Percentiles rank a stretch among this genome's conserved stretches.
These are phyloP conservation scores for Mythimna loreyi DNA, from an alignment of 2,888 invertebrate genomes.

Conservation along the genomic window DNA sequence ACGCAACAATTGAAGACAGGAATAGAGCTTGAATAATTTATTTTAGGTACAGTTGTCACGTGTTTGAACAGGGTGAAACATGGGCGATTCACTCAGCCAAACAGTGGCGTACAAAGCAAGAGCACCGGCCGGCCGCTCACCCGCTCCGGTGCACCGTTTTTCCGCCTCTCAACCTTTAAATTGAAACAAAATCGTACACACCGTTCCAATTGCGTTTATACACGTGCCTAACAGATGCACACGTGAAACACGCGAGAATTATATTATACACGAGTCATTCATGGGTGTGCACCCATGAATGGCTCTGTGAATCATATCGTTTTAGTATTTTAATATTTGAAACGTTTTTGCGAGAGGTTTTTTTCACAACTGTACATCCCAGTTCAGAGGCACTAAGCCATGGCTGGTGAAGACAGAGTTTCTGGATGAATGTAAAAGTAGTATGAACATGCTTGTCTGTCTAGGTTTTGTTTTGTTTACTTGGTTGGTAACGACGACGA, in stretches of 20 bases:
- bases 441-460: background rate
- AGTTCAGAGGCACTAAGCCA: background rate
- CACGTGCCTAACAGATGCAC: slow-evolving; percentile 43
- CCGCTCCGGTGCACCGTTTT: slow-evolving; percentile 81
- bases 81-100: slow-evolving; percentile 79
- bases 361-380: background rate
- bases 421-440: slow-evolving; percentile 4
- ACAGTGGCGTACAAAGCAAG: slow-evolving; percentile 82
- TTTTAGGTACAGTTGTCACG: slow-evolving; percentile 68
- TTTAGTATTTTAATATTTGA: slow-evolving; percentile 18
- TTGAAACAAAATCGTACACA: slow-evolving; percentile 83
- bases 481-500: background rate
- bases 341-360: slow-evolving; percentile 14
- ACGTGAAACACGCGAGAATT: slow-evolving; percentile 31
- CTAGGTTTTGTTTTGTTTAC: background rate
- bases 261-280: slow-evolving; percentile 14
- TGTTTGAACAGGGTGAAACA: slow-evolving; percentile 65
- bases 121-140: slow-evolving; percentile 78
- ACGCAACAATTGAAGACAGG: slow-evolving; percentile 59
- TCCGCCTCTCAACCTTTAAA: slow-evolving; percentile 83
- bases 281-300: slow-evolving; percentile 5
- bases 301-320: slow-evolving; percentile 14
- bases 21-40: slow-evolving; percentile 71
- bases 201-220: slow-evolving; percentile 70
- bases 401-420: background rate